phyloP scores from a whole-genome alignment of 1,140 invertebrate species.

The Diorhabda sublineata region DNA sequence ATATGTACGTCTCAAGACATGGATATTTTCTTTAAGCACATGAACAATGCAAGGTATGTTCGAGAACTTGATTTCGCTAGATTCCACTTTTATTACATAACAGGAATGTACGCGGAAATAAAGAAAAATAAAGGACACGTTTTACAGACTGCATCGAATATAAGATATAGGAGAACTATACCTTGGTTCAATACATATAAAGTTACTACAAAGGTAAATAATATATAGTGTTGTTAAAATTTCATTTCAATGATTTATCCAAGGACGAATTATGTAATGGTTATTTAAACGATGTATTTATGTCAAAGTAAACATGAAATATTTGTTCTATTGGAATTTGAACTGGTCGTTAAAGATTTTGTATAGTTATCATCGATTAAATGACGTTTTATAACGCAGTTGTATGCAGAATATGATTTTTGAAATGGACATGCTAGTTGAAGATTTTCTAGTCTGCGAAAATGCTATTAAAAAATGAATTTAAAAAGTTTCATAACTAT shows the following conservation, averaged over 20 bases:
- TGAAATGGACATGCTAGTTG: no score
- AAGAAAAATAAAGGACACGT: conserved; percentile 57
- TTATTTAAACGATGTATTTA: no score
- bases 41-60: conserved; percentile 85
- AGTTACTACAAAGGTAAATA: conserved; percentile 64
- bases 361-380: no score
- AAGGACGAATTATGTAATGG: no score
- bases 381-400: no score
- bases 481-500: no score
- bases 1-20: conserved; percentile 78
- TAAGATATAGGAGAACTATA: conserved; percentile 72
- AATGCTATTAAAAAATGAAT: no score
- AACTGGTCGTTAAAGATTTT: no score
- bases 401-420: no score
- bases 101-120: conserved; percentile 63
- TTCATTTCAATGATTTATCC: background rate
- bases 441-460: no score
- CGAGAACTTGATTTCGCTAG: conserved; percentile 82
- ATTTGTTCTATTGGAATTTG: no score
- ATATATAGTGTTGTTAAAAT: background rate
- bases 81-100: conserved; percentile 70
- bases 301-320: no score
- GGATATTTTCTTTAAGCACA: conserved; percentile 76
- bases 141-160: conserved; percentile 67
- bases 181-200: conserved; percentile 71